Evolutionary conservation across 2,797 vertebrate species (phyloP), one percentile per base, ranked within the genome.

Genomic region (Myotis myotis): DNA sequence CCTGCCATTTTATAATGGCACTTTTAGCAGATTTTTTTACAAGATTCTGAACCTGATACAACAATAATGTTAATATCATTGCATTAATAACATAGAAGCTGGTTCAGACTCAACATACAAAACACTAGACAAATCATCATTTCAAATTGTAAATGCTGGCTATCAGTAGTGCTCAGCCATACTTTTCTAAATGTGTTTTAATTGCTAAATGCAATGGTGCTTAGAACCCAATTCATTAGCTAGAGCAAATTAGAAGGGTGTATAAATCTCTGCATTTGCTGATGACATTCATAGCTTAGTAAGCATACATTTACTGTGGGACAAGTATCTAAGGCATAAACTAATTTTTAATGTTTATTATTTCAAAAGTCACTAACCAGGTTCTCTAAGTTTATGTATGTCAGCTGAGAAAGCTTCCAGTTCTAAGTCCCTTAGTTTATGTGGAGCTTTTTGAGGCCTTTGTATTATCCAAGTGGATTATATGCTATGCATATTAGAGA

Each of bases 111-210:
- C 23, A 47, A 8, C 23, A 13, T 55, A 47, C 47, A 80, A 86
- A 89, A 88, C 12, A 83, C 23, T 70, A 30, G 38, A 44, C 19
- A 89, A 25, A 28, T 75, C 3, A 28, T 66, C 8, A 62, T 66
- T 94, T 85, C 51, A 71, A 15, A 5, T 74, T 87, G 28, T 51
- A 93, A 81, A 53, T 82, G 38, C 17, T 88, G 53, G 36, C 44
- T 5, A 13, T 62, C 28, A 49, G 38, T 79, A 53, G 33, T 79
- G 25, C 20, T 38, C 33, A 76, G 55, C 30, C 23, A 51, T 74
- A 47, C 72, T 60, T 94, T 94, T 72, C 79, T 86, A 95, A 85
- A 82, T 92, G 62, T 57, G 28, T 89, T 93, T 93, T 91, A 95
- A 66, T 68, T 92, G 57, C 28, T 79, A 76, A 41, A 41, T 71